Conservation (phyloP, 2,113 vertebrate genomes). For the Mohoua ochrocephala region DNA sequence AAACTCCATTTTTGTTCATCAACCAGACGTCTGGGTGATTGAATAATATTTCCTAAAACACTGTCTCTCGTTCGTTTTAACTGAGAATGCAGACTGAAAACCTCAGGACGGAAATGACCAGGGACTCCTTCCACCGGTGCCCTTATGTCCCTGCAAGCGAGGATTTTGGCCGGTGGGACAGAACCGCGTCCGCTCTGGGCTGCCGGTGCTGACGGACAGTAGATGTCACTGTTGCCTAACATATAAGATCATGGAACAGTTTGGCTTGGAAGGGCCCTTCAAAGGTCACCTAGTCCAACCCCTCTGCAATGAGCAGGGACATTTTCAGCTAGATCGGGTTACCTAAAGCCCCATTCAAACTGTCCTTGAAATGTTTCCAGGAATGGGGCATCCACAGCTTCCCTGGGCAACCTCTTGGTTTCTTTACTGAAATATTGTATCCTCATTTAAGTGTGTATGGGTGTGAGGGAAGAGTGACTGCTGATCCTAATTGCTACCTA, state of each 20-base stretch:
- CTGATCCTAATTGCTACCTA: not conserved
- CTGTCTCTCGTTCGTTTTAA: not conserved
- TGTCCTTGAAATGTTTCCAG: not conserved
- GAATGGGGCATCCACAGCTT: too few species aligned
- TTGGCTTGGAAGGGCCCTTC: not conserved
- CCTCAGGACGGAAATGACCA: not conserved
- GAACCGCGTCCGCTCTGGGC: accelerated
- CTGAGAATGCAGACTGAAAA: not conserved
- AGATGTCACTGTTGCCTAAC: constrained; percentile 49
- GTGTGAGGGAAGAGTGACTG: not conserved
- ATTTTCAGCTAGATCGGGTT: not conserved
- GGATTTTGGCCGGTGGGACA: accelerated
- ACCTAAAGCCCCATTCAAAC: not conserved
- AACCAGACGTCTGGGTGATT: not conserved
- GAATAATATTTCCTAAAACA: not conserved
- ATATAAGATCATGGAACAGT: not conserved
- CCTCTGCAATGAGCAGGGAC: not conserved
- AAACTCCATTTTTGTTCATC: not conserved
- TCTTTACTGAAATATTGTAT: not conserved
- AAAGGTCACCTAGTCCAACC: not conserved
- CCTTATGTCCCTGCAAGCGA: accelerated
- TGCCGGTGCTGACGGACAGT: not conserved
- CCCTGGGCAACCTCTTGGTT: not conserved
- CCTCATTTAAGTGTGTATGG: accelerated
- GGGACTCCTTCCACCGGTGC: accelerated